These are phyloP conservation scores for Tromatobia lineatoria DNA, from an alignment of 2,888 invertebrate genomes.

Conservation along the genomic window DNA sequence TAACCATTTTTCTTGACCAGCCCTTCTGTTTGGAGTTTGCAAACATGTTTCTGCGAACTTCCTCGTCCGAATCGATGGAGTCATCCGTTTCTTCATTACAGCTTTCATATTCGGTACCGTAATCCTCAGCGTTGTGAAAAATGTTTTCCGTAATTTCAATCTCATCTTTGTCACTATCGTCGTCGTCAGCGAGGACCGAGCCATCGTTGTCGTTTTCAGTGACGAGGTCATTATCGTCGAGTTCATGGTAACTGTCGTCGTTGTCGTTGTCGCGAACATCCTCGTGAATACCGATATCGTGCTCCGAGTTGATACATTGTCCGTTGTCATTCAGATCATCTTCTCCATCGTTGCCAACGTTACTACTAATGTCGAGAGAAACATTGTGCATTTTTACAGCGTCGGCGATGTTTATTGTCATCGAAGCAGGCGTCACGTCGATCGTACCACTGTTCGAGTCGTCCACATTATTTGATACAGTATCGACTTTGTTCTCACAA, in stretches of 20 bases:
- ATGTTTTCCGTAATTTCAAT: neutral
- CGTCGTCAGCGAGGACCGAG: slow-evolving; percentile 4
- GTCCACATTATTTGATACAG: slow-evolving; percentile 4
- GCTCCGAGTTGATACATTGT: slow-evolving; percentile 2
- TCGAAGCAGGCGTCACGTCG: slow-evolving; percentile 8
- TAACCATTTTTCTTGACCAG: slow-evolving; percentile 7
- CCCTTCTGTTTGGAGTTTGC: slow-evolving; percentile 1
- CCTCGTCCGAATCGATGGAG: slow-evolving; percentile 11
- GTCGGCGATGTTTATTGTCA: slow-evolving; percentile 9
- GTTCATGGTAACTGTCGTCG: slow-evolving; percentile 5
- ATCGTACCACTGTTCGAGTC: slow-evolving; percentile 11
- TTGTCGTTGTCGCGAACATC: slow-evolving; percentile 5
- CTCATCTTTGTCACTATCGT: slow-evolving; percentile 3
- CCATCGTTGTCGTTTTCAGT: slow-evolving; percentile 8
- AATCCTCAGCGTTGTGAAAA: slow-evolving; percentile 11
- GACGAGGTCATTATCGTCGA: slow-evolving; percentile 11
- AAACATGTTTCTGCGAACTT: slow-evolving; percentile 5
- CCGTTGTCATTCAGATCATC: slow-evolving; percentile 7
- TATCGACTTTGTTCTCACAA: slow-evolving; percentile 11
- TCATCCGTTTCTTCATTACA: slow-evolving; percentile 11
- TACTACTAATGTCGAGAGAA: slow-evolving; percentile 8
- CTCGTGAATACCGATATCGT: slow-evolving; percentile 8
- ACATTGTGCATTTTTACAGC: slow-evolving; percentile 8
- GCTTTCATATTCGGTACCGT: slow-evolving; percentile 11
- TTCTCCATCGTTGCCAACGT: slow-evolving; percentile 11